These are phyloP conservation scores for Rhinopomastus cyanomelas DNA, from an alignment of 2,113 vertebrate genomes.

Conservation along the genomic window DNA sequence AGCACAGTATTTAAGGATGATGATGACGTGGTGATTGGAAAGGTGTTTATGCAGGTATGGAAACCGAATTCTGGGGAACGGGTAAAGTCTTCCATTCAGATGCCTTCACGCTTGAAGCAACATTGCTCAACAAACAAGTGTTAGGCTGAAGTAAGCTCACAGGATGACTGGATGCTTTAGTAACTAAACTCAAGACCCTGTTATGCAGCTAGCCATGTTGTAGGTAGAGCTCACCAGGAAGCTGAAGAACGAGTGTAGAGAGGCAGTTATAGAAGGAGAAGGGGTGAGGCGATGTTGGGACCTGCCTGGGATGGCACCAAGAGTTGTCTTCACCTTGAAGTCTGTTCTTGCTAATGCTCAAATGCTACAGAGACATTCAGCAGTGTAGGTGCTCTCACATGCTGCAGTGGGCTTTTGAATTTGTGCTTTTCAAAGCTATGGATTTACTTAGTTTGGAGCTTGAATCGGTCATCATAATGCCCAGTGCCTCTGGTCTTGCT, in stretches of 20 bases:
- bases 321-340: not conserved
- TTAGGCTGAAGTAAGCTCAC: not conserved
- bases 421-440: not conserved
- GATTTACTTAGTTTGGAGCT: not conserved
- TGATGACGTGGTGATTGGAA: constrained; percentile 96
- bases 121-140: not conserved
- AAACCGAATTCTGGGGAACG: not conserved
- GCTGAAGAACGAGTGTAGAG: not conserved
- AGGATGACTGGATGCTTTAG: not conserved
- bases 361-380: not conserved
- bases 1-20: constrained; percentile 99
- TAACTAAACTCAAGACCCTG: not conserved
- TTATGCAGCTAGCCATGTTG: not conserved
- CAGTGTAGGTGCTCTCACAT: not conserved
- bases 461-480: not conserved
- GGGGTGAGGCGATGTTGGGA: not conserved
- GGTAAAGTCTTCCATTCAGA: not conserved
- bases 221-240: not conserved
- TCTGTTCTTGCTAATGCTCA: not conserved
- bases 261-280: not conserved
- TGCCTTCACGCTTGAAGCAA: not conserved
- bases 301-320: not conserved
- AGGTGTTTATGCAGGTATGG: constrained; percentile 98
- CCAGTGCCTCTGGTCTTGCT: not conserved
- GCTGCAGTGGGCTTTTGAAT: not conserved